Base-by-base conservation (phyloP, 2,113 vertebrate genomes). In the Eptesicus fuscus region DNA sequence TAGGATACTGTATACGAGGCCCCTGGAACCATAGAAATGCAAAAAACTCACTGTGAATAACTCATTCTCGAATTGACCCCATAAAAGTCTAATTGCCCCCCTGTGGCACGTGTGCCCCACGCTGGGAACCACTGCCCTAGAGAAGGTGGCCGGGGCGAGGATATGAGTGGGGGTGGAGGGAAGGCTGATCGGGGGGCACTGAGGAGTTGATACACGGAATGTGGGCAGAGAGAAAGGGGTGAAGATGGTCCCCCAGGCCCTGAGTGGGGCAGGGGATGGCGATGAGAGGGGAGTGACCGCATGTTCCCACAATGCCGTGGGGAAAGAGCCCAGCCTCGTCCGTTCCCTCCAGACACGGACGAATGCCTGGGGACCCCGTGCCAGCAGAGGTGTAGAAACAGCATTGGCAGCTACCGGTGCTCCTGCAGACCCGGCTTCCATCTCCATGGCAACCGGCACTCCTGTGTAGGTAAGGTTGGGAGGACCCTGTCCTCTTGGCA, bases 371-470 rank as follows among this genome's bases (percentile, higher is more conserved):
- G 98, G 49, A 98, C 97, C 0, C 98, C 98, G 0, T 99, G 99
- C 88, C 98, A 99, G 96, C 99, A 99, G 49, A 98, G 96, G 42
- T 99, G 99, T 83, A 98, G 97, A 83, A 99, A 99, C 96, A 98
- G 98, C 25, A 47, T 98, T 0, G 99, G 99, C 92, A 99, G 98
- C 96, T 99, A 99, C 96, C 97, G 96, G 91, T 99, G 99, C 78
- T 98, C 98, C 91, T 99, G 99, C 71, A 95, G 96, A 7, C 63
- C 97, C 0, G 98, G 99, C 40, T 99, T 98, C 96, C 97, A 98
- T 28, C 98, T 99, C 20, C 98, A 98, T 0, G 97, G 98, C 80
- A 98, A 99, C 93, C 98, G 96, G 42, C 98, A 98, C 92, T 98
- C 98, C 83, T 99, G 99, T 30, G 67, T 98, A 96, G 99, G 99